Base-by-base conservation (phyloP, 2,888 invertebrate genomes). In the Chymomyza amoena region DNA sequence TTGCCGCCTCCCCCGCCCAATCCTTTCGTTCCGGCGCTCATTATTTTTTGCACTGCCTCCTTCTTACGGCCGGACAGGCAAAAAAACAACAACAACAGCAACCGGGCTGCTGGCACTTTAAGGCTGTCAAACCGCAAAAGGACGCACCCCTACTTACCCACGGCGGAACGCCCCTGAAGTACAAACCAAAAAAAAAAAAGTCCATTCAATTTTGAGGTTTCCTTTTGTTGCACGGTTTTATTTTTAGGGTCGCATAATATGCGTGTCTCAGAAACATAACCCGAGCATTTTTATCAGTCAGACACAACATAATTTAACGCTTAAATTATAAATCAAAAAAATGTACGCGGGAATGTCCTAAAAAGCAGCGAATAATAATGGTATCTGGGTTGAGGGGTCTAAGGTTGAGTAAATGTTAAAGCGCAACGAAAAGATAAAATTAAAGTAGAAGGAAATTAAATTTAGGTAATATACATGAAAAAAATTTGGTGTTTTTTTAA, bases 101-200 rank as follows among this genome's bases (percentile, higher is more conserved):
- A 32, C 65, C 57, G 36, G 64, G 20, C 61, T 65, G 70, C 71
- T 64, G 62, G 62, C 64, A 61, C 59, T 72, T 84, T 79, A 71
- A 83, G 74, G 78, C 78, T 61, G 56, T 52, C 74, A 77, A 78
- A 68, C 86, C 86, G 54, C 86, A 84, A 84, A 32, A 74, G 72
- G 57, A 1, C 20, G 28, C 57, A 18, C 28, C 25, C 25, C 25
- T n/a, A 16, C 56, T 51, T 16, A 15, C 51, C 51, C 51, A 51
- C n/a, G 1, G 15, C 51, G 51, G 25, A 32, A 4, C 13, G 39
- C 13, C 39, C 13, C 10, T 13, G 39, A 10, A 13, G 10, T 13
- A 6, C 3, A n/a, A n/a, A n/a, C n/a, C n/a, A n/a, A n/a, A n/a
- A 32, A 32, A 32, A 39, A 39, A 9, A 10, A 15, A 45, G 39